Percentiles rank a stretch among this genome's conserved stretches.
These are phyloP conservation scores for Equus quagga DNA, from an alignment of 2,113 vertebrate species.

Conservation along the genomic window DNA sequence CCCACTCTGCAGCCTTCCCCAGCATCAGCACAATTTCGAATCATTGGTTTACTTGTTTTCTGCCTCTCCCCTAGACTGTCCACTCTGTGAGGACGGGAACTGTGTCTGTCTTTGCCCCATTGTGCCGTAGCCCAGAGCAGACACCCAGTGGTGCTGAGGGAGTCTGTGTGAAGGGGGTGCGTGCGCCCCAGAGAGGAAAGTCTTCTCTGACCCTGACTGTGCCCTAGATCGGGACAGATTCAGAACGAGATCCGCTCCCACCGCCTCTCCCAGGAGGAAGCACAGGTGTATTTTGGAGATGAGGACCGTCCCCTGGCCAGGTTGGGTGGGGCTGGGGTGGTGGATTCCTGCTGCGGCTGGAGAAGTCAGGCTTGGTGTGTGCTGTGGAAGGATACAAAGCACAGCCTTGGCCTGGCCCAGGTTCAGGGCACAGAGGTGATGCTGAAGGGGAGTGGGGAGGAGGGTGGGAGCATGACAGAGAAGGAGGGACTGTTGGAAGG, in stretches of 20 bases:
- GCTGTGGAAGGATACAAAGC: background rate
- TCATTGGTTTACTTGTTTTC: accelerated
- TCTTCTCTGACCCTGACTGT: background rate
- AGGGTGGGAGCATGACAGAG: accelerated
- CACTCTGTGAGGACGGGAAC: background rate
- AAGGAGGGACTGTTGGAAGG: accelerated
- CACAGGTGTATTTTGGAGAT: background rate
- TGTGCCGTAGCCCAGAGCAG: accelerated
- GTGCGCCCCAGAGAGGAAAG: background rate
- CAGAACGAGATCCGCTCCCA: background rate
- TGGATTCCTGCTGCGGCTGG: too few species aligned
- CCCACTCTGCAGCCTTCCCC: background rate
- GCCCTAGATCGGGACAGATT: accelerated
- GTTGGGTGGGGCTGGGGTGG: too few species aligned
- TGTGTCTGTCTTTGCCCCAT: accelerated
- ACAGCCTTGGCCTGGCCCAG: background rate
- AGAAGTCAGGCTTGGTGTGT: background rate
- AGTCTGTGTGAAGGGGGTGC: too few species aligned
- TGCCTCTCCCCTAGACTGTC: background rate
- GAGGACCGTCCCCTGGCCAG: background rate
- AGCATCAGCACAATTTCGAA: too few species aligned
- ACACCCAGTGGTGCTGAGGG: accelerated
- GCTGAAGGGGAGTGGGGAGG: background rate
- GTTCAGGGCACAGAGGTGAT: background rate
- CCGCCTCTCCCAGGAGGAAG: too few species aligned